Conservation (phyloP, 2,113 vertebrate genomes). For the Tupaia chinensis region DNA sequence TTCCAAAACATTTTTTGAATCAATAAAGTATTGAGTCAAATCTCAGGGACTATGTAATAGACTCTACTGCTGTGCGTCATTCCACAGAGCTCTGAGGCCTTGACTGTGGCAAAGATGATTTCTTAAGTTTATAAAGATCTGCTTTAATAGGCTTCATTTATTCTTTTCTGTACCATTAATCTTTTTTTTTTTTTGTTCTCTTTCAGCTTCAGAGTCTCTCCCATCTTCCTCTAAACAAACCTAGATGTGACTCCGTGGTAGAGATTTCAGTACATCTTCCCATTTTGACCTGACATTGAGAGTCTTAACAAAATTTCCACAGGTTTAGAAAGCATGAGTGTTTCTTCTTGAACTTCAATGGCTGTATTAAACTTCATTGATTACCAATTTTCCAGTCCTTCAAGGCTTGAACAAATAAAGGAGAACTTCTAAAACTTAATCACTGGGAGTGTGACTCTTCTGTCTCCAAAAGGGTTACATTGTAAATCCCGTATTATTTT, state of each 20-base stretch:
- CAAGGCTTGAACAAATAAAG: conserved; percentile 3
- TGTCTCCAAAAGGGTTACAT: background rate
- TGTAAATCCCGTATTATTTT: background rate
- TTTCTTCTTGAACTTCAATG: background rate
- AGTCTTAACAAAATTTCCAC: background rate
- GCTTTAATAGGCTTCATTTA: conserved; percentile 12
- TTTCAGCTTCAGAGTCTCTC: background rate
- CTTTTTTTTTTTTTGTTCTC: background rate
- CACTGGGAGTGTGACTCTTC: background rate
- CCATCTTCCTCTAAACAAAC: background rate
- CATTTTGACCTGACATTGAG: background rate
- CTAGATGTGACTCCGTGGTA: background rate
- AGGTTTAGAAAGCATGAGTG: background rate
- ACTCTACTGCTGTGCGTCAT: background rate
- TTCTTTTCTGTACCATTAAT: background rate
- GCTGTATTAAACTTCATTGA: background rate
- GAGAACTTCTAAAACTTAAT: background rate
- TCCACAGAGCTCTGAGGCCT: background rate
- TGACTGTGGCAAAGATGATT: background rate
- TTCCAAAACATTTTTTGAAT: background rate
- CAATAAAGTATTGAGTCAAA: background rate
- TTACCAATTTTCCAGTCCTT: background rate
- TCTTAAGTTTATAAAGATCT: background rate
- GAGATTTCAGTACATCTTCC: background rate
- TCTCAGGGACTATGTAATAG: background rate